A percentile compares a stretch with the other conserved stretches of the same genome.
phyloP scores from a whole-genome alignment of 1,140 invertebrate species.

The Bursaphelenchus mucronatus region DNA sequence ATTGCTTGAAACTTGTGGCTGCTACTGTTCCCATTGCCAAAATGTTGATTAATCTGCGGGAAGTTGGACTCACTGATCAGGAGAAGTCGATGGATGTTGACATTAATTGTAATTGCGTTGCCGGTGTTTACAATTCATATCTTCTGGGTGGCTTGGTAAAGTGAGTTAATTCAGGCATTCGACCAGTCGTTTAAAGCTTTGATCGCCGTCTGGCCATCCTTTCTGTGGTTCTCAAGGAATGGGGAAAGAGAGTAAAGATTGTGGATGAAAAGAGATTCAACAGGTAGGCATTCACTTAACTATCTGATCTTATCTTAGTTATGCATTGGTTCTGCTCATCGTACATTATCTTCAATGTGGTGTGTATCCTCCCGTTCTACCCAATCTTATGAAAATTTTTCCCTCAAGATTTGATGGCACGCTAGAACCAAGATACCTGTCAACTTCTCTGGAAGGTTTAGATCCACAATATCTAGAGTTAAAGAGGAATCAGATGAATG shows the following conservation, averaged over 20 bases:
- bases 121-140: constrained; percentile 44
- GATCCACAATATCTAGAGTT: background rate
- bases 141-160: constrained; percentile 15
- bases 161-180: constrained; percentile 10
- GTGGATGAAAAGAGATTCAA: constrained; percentile 10
- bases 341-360: constrained; percentile 89
- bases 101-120: constrained; percentile 48
- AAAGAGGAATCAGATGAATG: constrained; percentile 63
- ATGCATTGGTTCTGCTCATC: constrained; percentile 82
- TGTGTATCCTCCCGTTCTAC: constrained; percentile 62
- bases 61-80: background rate
- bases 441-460: background rate
- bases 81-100: constrained; percentile 32
- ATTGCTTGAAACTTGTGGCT: background rate
- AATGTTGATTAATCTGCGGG: background rate
- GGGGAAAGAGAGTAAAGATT: constrained; percentile 32
- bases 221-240: constrained; percentile 31
- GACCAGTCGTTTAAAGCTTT: constrained; percentile 17
- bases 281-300: constrained; percentile 1
- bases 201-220: constrained; percentile 29
- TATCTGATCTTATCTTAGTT: constrained; percentile 5
- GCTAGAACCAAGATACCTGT: constrained; percentile 22
- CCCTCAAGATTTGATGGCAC: constrained; percentile 35
- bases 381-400: constrained; percentile 47
- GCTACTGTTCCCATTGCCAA: constrained; percentile 8